Base-by-base conservation (phyloP, 2,888 invertebrate genomes). In the Harpalus rufipes region DNA sequence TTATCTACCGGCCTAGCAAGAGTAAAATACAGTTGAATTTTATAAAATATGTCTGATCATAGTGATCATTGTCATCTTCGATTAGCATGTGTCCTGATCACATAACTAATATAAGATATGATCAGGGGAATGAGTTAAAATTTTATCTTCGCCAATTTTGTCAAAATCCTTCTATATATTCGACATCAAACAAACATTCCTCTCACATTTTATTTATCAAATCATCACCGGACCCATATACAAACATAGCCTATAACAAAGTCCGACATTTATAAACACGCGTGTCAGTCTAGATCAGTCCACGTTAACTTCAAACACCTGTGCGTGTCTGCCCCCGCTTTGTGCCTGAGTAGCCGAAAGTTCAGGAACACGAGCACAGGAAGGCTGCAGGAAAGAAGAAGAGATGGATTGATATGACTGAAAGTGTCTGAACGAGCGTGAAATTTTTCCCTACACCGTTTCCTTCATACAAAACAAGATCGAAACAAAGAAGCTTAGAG, bases 341-440 rank as follows among this genome's bases (percentile, higher is more conserved):
- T 14, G 39, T 25, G 7, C 8, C 3, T 21, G 21, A 21, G 21
- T 32, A 32, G 21, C 65, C 32, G 65, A 68, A 68, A 21, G 25
- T 39, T 68, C n/a, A 12, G n/a, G 39, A n/a, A 12, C 39, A 14
- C 32, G 32, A n/a, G 12, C 7, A 21, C 21, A 10, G 58, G 21
- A 21, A 12, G 65, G 10, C 21, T 68, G 68, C 6, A n/a, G 12
- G 68, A 68, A 68, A 68, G 32, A 25, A 25, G 63, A 68, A 68
- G 68, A 68, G 32, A 68, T 68, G 68, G 68, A 68, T 68, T 68
- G 68, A 68, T 39, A 68, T 68, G 68, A 68, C 39, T 68, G 68
- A 68, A 63, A 68, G 68, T 68, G 68, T 68, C 32, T 68, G 68
- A 68, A 68, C 68, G 68, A 68, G 68, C 68, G 68, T 68, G 39